Conservation (phyloP, 1,140 invertebrate genomes). For the Drosophila ironensis region DNA sequence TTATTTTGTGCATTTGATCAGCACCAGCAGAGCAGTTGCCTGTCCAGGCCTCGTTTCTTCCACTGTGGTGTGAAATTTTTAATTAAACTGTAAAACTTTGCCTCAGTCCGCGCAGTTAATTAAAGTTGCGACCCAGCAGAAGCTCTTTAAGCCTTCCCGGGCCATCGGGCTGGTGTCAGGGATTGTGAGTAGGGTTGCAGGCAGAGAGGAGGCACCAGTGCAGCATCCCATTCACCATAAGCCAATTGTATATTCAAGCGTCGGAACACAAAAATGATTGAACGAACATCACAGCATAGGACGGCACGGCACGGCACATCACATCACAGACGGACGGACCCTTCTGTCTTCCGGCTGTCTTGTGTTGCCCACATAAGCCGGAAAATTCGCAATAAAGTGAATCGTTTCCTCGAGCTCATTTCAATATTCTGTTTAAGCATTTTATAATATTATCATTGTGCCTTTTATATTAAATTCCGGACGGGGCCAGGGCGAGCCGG, state of each 20-base stretch:
- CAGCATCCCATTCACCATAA: too few relatives aligned
- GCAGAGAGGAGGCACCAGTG: too few relatives aligned
- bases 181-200: slow-evolving; percentile 16
- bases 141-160: slow-evolving; percentile 10
- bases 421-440: slow-evolving; percentile 43
- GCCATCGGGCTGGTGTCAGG: neutral
- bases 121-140: slow-evolving; percentile 4
- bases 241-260: slow-evolving; percentile 12
- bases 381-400: slow-evolving; percentile 37
- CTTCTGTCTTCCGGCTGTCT: slow-evolving; percentile 2
- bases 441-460: slow-evolving; percentile 42
- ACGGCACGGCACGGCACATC: too few relatives aligned
- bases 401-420: slow-evolving; percentile 34
- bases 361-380: neutral
- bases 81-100: slow-evolving; percentile 35
- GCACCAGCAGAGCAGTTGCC: slow-evolving; percentile 20
- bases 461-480: slow-evolving; percentile 34
- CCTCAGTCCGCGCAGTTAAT: slow-evolving; percentile 14
- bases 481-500: neutral
- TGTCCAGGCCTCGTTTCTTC: slow-evolving; percentile 1
- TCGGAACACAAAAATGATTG: slow-evolving; percentile 12
- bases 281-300: slow-evolving; percentile 3
- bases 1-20: slow-evolving; percentile 60
- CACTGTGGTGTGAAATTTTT: slow-evolving; percentile 11
- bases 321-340: neutral